A percentile compares a stretch with the other conserved stretches of the same genome.
phyloP scores from a whole-genome alignment of 2,888 invertebrate species.

The Zygogramma bicolorata region DNA sequence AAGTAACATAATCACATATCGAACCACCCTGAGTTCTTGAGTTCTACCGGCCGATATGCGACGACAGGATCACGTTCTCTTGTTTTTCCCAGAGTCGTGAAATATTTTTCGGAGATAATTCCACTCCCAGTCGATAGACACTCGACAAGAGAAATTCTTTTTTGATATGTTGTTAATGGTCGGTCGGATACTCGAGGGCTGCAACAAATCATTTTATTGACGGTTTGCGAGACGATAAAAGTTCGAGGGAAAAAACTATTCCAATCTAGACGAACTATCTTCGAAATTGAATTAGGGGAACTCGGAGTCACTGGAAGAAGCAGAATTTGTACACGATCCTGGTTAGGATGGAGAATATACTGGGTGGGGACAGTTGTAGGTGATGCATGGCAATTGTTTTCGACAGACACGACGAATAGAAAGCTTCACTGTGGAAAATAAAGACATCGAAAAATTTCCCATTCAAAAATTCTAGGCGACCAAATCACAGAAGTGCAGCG shows the following conservation, averaged over 20 bases:
- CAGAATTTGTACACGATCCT: neutral
- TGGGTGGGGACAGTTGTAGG: neutral
- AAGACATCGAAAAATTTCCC: too few species aligned
- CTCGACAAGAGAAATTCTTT: constrained; percentile 41
- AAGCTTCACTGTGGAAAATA: too few species aligned
- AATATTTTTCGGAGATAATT: constrained; percentile 48
- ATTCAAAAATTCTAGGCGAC: too few species aligned
- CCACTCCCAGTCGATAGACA: constrained; percentile 40
- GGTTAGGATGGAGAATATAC: neutral
- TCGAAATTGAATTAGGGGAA: constrained; percentile 29
- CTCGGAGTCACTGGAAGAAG: neutral
- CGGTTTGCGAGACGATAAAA: constrained; percentile 30
- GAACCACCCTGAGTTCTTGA: neutral
- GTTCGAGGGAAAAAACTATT: constrained; percentile 4
- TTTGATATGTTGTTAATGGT: constrained; percentile 47
- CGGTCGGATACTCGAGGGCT: constrained; percentile 33
- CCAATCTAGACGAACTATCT: constrained; percentile 33
- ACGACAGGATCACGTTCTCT: constrained; percentile 45
- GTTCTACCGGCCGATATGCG: neutral
- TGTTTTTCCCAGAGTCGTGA: constrained; percentile 47
- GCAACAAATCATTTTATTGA: constrained; percentile 43
- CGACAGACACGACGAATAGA: too few species aligned
- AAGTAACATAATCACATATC: neutral
- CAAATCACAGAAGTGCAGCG: too few species aligned
- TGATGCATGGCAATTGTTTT: neutral